These are phyloP conservation scores for Platyscapa corneri DNA, from an alignment of 1,140 invertebrate species.

Conservation along the genomic window DNA sequence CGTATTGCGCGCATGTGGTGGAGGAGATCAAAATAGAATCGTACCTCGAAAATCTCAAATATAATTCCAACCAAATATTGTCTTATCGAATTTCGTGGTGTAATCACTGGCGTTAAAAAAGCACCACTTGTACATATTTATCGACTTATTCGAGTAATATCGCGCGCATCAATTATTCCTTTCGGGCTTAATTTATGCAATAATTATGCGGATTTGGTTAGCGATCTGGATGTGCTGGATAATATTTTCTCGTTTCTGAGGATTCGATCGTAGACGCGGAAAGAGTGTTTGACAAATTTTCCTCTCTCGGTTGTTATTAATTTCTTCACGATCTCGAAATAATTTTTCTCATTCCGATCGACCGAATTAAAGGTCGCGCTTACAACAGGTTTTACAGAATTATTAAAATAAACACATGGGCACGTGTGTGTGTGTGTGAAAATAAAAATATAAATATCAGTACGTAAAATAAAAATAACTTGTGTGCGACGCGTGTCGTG, in stretches of 20 bases:
- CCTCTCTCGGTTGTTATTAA: background rate
- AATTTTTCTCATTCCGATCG: background rate
- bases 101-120: background rate
- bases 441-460: too few species aligned
- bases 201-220: too few species aligned
- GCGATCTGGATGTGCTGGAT: background rate
- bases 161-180: too few species aligned
- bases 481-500: background rate
- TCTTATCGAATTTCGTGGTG: background rate
- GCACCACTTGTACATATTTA: background rate
- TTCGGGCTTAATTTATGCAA: too few species aligned
- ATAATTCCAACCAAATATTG: background rate
- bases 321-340: background rate
- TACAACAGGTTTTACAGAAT: background rate
- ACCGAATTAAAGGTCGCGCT: background rate
- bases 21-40: background rate
- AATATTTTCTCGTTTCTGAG: background rate
- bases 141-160: background rate
- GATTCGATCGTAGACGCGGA: background rate
- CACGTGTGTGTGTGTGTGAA: too few species aligned
- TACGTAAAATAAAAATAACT: background rate
- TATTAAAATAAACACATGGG: too few species aligned
- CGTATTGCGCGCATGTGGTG: background rate
- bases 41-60: conserved; percentile 7
- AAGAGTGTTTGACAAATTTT: background rate